These are phyloP conservation scores for Chitala chitala DNA, from an alignment of 2,113 vertebrate species.

Conservation along the genomic window DNA sequence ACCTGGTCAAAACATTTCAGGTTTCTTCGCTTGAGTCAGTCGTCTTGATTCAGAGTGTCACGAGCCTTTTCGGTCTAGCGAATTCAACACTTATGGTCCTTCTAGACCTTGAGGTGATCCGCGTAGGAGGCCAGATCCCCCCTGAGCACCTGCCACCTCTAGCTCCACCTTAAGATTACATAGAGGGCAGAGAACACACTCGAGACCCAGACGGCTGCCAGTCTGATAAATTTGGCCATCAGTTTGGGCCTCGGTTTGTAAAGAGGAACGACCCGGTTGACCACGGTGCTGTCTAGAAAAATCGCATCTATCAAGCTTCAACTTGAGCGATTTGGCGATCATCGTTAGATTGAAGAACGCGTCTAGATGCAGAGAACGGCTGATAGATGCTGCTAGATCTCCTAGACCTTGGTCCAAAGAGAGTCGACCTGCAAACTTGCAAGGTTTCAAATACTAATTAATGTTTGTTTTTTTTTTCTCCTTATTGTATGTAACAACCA, in stretches of 20 bases:
- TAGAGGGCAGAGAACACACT: constrained; percentile 75
- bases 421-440: constrained; percentile 91
- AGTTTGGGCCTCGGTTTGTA: constrained; percentile 82
- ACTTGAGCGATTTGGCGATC: constrained; percentile 87
- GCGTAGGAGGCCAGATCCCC: constrained; percentile 81
- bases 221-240: constrained; percentile 83
- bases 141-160: constrained; percentile 79
- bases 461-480: constrained; percentile 62
- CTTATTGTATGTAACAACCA: constrained; percentile 23
- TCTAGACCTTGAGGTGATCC: constrained; percentile 88
- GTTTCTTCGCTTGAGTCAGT: constrained; percentile 91
- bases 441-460: constrained; percentile 93
- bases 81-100: constrained; percentile 86
- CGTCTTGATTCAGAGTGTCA: constrained; percentile 91
- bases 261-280: constrained; percentile 86
- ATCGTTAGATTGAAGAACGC: constrained; percentile 90
- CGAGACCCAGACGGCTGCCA: constrained; percentile 75
- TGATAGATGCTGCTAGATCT: constrained; percentile 94
- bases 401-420: constrained; percentile 91
- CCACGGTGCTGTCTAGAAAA: constrained; percentile 85
- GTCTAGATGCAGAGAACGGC: constrained; percentile 89
- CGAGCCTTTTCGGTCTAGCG: constrained; percentile 90
- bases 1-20: constrained; percentile 92
- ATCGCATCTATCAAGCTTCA: constrained; percentile 92
- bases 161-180: constrained; percentile 77